A percentile compares a stretch with the other conserved stretches of the same genome.
Conservation (phyloP, 2,888 invertebrate genomes). For the Sepioteuthis lessoniana region DNA sequence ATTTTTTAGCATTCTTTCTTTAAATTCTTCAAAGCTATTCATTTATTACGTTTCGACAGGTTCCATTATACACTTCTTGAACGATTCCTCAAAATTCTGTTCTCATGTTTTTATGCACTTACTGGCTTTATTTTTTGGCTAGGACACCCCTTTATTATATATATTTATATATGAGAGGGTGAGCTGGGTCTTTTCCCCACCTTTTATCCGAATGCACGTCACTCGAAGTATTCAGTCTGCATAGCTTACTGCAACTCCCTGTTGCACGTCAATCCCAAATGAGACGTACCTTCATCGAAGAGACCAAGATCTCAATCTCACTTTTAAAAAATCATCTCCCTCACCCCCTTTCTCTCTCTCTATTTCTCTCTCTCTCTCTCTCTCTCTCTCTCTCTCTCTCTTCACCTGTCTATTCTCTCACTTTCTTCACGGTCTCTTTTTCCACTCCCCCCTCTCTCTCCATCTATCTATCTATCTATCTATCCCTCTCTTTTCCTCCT, state of each 20-base stretch:
- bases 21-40: not conserved
- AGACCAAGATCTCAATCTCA: not conserved
- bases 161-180: not conserved
- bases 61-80: not conserved
- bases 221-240: not conserved
- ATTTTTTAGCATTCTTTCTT: not conserved
- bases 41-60: conserved; percentile 10
- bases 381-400: too few relatives aligned
- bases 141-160: not conserved
- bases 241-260: not conserved
- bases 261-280: not conserved
- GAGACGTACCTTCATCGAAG: not conserved
- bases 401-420: too few relatives aligned
- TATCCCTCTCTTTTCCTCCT: not conserved
- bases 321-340: too few relatives aligned
- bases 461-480: not conserved
- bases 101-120: not conserved
- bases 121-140: not conserved
- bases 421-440: too few relatives aligned
- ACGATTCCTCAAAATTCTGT: not conserved
- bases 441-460: too few relatives aligned
- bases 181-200: not conserved
- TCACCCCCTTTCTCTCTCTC: not conserved
- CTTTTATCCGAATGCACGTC: not conserved
- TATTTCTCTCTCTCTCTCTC: too few relatives aligned